phyloP scores from a whole-genome alignment of 2,888 invertebrate genomes.

The Tenthredo scrophulariae region DNA sequence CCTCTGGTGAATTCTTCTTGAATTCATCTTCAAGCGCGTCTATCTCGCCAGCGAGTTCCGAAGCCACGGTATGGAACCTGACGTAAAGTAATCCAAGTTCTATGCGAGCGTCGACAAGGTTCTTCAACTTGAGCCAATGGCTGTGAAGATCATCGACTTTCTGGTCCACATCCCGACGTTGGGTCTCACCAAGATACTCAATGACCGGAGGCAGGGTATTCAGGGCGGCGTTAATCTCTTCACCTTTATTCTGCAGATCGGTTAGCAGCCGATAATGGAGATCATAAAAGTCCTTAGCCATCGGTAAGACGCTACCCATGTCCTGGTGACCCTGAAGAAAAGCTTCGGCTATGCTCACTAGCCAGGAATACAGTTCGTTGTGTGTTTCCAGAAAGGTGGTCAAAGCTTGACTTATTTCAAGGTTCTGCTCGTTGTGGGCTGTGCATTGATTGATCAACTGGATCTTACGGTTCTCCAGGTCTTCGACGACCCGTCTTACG shows the following conservation, averaged over 20 bases:
- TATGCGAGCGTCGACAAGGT: constrained; percentile 83
- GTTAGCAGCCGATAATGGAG: constrained; percentile 86
- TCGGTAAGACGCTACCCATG: constrained; percentile 85
- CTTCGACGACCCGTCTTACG: constrained; percentile 84
- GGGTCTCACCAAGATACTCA: constrained; percentile 84
- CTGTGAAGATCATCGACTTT: constrained; percentile 84
- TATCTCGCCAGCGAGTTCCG: constrained; percentile 84
- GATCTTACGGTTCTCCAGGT: constrained; percentile 87
- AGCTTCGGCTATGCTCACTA: constrained; percentile 86
- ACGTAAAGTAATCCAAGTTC: constrained; percentile 85
- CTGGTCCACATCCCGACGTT: constrained; percentile 82
- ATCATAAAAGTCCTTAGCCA: constrained; percentile 87
- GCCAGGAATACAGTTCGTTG: constrained; percentile 86
- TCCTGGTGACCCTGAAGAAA: constrained; percentile 87
- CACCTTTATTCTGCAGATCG: constrained; percentile 86
- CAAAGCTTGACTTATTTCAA: constrained; percentile 85
- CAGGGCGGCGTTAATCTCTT: constrained; percentile 84
- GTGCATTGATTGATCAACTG: constrained; percentile 83
- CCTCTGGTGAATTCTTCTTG: constrained; percentile 78
- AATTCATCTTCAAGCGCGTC: constrained; percentile 83
- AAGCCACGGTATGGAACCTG: constrained; percentile 86
- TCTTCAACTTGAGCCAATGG: constrained; percentile 83
- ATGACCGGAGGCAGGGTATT: constrained; percentile 83
- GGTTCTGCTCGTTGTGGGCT: constrained; percentile 85
- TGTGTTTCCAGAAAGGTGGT: constrained; percentile 85